Evolutionary conservation across 1,140 invertebrate species (phyloP).

Genomic region (Lepidotrigona ventralis): DNA sequence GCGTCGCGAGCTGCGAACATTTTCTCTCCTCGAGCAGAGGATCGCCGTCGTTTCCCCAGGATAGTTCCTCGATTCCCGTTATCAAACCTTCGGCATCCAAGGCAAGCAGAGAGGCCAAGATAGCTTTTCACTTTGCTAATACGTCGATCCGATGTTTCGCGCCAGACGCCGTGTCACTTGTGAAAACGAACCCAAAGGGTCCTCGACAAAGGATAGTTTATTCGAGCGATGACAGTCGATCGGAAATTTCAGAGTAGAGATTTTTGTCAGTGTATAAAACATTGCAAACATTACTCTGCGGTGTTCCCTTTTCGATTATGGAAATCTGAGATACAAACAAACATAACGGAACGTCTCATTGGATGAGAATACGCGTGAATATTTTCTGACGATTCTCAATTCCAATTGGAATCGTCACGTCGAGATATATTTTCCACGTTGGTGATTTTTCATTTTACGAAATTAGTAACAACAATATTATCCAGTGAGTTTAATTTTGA

Average conservation of each 20-base stretch:
- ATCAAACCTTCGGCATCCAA: constrained; percentile 35
- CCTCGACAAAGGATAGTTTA: background rate
- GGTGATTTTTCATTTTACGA: too few relatives aligned
- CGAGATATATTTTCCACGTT: too few relatives aligned
- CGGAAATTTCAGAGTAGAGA: background rate
- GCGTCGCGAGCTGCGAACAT: constrained; percentile 36
- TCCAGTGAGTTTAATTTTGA: too few relatives aligned
- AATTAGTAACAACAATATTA: too few relatives aligned
- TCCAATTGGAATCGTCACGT: too few relatives aligned
- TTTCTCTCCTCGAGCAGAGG: constrained; percentile 40
- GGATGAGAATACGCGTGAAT: too few relatives aligned
- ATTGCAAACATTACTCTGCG: too few relatives aligned
- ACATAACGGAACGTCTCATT: too few relatives aligned
- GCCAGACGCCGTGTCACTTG: background rate
- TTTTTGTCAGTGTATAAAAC: too few relatives aligned
- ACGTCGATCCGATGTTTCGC: constrained; percentile 35
- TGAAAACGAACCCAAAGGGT: background rate
- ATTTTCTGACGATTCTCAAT: too few relatives aligned
- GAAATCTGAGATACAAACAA: too few relatives aligned
- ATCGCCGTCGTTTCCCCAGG: constrained; percentile 33
- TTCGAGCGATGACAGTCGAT: background rate
- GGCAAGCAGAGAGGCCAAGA: constrained; percentile 29
- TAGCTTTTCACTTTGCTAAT: constrained; percentile 20
- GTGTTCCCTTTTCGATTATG: too few relatives aligned
- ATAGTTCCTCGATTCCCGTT: constrained; percentile 45